These are phyloP conservation scores for Ectemnius continuus DNA, from an alignment of 2,888 invertebrate species.

Conservation along the genomic window DNA sequence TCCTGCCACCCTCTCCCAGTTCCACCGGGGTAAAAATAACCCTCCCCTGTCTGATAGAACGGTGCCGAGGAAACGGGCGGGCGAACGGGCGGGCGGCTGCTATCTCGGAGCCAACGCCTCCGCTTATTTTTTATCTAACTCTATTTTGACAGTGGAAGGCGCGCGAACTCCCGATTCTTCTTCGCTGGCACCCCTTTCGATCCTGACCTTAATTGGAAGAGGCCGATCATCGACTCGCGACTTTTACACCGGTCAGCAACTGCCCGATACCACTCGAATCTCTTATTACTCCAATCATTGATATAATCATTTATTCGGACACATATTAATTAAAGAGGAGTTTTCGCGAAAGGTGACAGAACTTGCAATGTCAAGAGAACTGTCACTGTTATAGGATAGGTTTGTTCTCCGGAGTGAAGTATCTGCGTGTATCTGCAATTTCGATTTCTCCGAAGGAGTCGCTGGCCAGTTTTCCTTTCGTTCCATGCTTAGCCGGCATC, in stretches of 20 bases:
- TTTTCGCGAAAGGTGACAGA: not conserved
- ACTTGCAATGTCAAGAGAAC: not conserved
- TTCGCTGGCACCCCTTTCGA: not conserved
- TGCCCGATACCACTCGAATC: too few species aligned
- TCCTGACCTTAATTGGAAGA: not conserved
- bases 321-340: not conserved
- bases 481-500: slow-evolving; percentile 51
- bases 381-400: not conserved
- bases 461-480: slow-evolving; percentile 43
- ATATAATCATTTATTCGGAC: too few species aligned
- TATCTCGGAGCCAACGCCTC: slow-evolving; percentile 29
- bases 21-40: slow-evolving; percentile 73
- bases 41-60: slow-evolving; percentile 60
- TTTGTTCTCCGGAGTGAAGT: slow-evolving; percentile 29
- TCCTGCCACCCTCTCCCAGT: slow-evolving; percentile 50
- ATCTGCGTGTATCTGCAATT: slow-evolving; percentile 29
- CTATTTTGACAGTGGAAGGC: slow-evolving; percentile 19
- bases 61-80: not conserved
- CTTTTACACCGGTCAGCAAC: not conserved
- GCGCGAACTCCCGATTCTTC: not conserved
- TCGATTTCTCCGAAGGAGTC: slow-evolving; percentile 43
- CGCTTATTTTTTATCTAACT: slow-evolving; percentile 34
- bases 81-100: too few species aligned
- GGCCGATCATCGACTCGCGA: not conserved
- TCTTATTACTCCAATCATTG: too few species aligned